phyloP scores from a whole-genome alignment of 2,113 vertebrate species.

The Chamaetylas fuelleborni region DNA sequence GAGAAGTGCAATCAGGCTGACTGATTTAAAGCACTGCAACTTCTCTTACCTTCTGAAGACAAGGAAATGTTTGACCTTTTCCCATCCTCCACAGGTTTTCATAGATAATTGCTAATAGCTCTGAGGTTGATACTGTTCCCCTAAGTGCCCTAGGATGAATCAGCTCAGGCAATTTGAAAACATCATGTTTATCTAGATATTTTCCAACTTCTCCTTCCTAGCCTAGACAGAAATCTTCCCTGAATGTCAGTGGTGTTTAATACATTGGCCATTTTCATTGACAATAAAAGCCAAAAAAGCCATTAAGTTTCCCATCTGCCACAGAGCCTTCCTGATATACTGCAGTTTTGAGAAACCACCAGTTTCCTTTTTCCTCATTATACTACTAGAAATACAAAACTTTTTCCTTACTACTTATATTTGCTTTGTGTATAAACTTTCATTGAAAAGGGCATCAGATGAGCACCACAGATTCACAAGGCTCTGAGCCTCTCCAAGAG shows the following conservation, averaged over 20 bases:
- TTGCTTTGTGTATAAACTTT: neutral
- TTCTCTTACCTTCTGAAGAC: neutral
- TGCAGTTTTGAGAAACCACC: neutral
- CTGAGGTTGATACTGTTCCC: neutral
- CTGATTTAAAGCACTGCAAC: neutral
- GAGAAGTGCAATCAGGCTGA: neutral
- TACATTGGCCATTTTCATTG: neutral
- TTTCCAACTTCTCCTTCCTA: neutral
- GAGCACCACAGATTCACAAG: neutral
- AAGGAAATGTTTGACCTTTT: constrained; percentile 31
- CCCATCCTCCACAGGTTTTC: neutral
- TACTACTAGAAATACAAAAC: neutral
- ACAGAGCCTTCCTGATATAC: neutral
- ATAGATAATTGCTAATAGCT: neutral
- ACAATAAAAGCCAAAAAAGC: neutral
- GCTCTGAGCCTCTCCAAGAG: neutral
- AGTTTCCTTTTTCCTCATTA: neutral
- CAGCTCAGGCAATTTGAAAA: neutral
- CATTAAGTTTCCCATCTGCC: neutral
- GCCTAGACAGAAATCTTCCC: neutral
- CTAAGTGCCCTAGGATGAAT: neutral
- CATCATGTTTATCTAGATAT: neutral
- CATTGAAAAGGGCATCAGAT: neutral
- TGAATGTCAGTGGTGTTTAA: neutral
- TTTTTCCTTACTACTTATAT: neutral